Percentiles rank a stretch among this genome's conserved stretches.
These are phyloP conservation scores for Aelia acuminata DNA, from an alignment of 2,888 invertebrate genomes.

Conservation along the genomic window DNA sequence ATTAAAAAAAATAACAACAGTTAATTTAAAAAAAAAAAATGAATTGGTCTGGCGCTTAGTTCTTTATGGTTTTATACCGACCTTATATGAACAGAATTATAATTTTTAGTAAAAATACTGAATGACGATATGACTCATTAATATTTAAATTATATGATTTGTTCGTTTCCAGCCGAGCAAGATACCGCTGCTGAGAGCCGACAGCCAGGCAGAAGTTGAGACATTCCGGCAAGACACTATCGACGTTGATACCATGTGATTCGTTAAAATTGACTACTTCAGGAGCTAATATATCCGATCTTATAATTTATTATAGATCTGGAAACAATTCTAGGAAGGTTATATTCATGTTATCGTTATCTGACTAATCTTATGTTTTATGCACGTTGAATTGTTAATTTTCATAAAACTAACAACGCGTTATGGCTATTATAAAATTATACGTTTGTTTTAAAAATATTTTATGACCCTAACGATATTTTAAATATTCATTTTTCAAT, in stretches of 20 bases:
- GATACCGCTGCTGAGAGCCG: conserved; percentile 72
- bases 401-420: not conserved
- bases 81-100: no score
- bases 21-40: no score
- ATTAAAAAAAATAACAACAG: no score
- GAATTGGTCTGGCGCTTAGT: no score
- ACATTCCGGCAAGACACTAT: conserved; percentile 81
- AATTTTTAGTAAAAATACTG: no score
- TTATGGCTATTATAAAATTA: not conserved
- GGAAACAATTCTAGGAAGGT: not conserved
- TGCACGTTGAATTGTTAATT: not conserved
- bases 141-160: no score
- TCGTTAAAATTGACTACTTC: not conserved
- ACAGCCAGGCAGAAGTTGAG: conserved; percentile 82
- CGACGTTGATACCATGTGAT: conserved; percentile 67
- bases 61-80: no score
- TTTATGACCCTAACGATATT: not conserved
- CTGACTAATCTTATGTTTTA: not conserved
- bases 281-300: not conserved
- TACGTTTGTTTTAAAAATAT: not conserved
- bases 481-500: not conserved
- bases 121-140: no score
- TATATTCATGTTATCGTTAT: not conserved
- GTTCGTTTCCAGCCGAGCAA: conserved; percentile 59
- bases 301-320: not conserved